Evolutionary conservation across 1,140 invertebrate genomes (phyloP).

Genomic region (Zophobas atratus): DNA sequence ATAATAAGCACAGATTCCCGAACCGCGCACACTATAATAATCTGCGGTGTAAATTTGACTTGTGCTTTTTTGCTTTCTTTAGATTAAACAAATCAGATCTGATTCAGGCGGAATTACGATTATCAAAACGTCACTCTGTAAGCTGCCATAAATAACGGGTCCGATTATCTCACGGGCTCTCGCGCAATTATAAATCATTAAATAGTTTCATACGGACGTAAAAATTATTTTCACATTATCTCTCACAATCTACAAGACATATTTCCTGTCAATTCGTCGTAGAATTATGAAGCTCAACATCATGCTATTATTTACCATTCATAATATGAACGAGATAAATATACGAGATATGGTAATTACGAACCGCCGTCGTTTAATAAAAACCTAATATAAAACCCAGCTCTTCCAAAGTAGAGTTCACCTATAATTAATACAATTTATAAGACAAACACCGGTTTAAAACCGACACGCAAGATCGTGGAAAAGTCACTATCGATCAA

Average conservation of each 20-base stretch:
- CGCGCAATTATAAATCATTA: conserved; percentile 47
- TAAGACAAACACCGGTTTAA: conserved; percentile 5
- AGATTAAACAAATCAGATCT: conserved; percentile 24
- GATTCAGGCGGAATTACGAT: conserved; percentile 3
- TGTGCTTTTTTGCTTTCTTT: background rate
- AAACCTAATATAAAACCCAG: conserved; percentile 3
- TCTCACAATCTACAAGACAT: conserved; percentile 44
- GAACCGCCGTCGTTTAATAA: conserved; percentile 26
- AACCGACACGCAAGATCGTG: conserved; percentile 7
- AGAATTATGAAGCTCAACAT: conserved; percentile 43
- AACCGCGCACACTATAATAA: conserved; percentile 35
- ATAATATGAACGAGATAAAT: conserved; percentile 43
- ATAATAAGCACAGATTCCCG: conserved; percentile 31
- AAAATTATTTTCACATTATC: conserved; percentile 44
- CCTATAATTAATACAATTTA: conserved; percentile 31
- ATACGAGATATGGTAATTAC: conserved; percentile 45
- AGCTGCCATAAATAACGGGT: conserved; percentile 16
- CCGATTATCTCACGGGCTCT: conserved; percentile 24
- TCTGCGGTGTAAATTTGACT: background rate
- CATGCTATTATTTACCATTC: conserved; percentile 42
- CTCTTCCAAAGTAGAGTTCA: conserved; percentile 6
- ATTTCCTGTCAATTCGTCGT: conserved; percentile 46
- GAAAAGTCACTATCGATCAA: background rate
- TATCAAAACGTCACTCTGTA: conserved; percentile 19
- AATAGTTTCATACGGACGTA: conserved; percentile 37